Conservation (phyloP, 2,797 vertebrate species). For the Anableps anableps region DNA sequence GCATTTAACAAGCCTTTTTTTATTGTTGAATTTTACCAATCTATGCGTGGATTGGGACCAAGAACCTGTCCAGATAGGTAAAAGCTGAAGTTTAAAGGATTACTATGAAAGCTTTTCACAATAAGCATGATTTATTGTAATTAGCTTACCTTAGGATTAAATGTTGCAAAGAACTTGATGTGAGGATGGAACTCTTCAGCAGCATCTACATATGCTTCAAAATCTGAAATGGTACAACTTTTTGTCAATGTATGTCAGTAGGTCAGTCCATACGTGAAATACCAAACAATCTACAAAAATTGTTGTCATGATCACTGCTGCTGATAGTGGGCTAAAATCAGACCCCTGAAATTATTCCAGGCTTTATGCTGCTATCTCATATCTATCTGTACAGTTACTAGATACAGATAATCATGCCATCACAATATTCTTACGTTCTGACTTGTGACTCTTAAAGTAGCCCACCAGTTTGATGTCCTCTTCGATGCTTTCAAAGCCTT, state of each 20-base stretch:
- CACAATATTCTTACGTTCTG: slow-evolving; percentile 86
- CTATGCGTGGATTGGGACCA: no score
- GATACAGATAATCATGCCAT: slow-evolving; percentile 56
- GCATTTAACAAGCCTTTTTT: neutral
- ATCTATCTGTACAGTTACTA: slow-evolving; percentile 1
- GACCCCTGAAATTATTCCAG: slow-evolving; percentile 8
- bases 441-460: slow-evolving; percentile 93
- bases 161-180: slow-evolving; percentile 91
- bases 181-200: slow-evolving; percentile 93
- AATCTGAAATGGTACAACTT: slow-evolving; percentile 81
- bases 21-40: no score
- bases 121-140: neutral
- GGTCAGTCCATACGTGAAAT: slow-evolving; percentile 19
- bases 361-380: slow-evolving; percentile 6
- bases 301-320: slow-evolving; percentile 31
- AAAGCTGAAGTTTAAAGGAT: no score
- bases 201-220: slow-evolving; percentile 85
- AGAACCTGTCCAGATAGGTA: no score
- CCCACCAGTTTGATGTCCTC: slow-evolving; percentile 93
- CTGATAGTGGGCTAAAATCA: slow-evolving; percentile 9
- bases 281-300: slow-evolving; percentile 30
- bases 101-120: neutral
- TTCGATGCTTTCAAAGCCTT: slow-evolving; percentile 87
- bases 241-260: slow-evolving; percentile 42
- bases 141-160: slow-evolving; percentile 85